Percentiles rank a stretch among this genome's conserved stretches.
Evolutionary conservation across 2,797 vertebrate genomes (phyloP).

Genomic region (Ctenochaetus hawaiiensis): DNA sequence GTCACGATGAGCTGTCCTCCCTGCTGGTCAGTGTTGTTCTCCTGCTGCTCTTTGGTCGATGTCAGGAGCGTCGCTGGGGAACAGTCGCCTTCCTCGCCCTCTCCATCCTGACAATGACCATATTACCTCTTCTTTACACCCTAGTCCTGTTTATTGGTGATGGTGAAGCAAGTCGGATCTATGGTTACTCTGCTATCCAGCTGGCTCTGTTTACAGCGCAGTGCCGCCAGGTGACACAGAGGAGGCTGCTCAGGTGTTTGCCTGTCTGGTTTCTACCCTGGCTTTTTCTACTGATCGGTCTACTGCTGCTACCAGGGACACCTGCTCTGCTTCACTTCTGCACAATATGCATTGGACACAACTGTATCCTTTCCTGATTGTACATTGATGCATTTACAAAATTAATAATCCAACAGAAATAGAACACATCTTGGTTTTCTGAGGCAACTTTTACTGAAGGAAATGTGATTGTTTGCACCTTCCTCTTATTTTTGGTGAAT

Average conservation of each 20-base stretch:
- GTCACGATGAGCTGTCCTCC: conserved; percentile 84
- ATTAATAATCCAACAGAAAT: background rate
- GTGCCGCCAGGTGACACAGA: conserved; percentile 76
- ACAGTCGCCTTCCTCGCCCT: conserved; percentile 85
- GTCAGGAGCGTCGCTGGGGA: conserved; percentile 88
- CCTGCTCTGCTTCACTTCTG: conserved; percentile 89
- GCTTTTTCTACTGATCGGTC: conserved; percentile 82
- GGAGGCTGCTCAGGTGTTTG: conserved; percentile 76
- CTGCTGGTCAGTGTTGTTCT: conserved; percentile 85
- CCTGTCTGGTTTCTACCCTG: conserved; percentile 85
- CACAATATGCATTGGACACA: conserved; percentile 89
- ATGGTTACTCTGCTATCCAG: conserved; percentile 88
- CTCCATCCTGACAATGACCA: conserved; percentile 79
- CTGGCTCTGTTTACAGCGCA: conserved; percentile 88
- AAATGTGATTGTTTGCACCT: too few relatives aligned
- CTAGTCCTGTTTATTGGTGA: conserved; percentile 83
- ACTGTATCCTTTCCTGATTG: conserved; percentile 90
- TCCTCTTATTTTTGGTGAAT: background rate
- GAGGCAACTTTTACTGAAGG: background rate
- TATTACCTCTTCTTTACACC: conserved; percentile 86
- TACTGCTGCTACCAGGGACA: conserved; percentile 83
- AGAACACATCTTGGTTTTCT: background rate
- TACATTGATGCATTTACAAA: background rate
- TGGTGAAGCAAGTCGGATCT: conserved; percentile 80
- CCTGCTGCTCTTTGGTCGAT: conserved; percentile 83